Conservation (phyloP, 2,888 invertebrate species). For the Troglohyphantes excavatus region DNA sequence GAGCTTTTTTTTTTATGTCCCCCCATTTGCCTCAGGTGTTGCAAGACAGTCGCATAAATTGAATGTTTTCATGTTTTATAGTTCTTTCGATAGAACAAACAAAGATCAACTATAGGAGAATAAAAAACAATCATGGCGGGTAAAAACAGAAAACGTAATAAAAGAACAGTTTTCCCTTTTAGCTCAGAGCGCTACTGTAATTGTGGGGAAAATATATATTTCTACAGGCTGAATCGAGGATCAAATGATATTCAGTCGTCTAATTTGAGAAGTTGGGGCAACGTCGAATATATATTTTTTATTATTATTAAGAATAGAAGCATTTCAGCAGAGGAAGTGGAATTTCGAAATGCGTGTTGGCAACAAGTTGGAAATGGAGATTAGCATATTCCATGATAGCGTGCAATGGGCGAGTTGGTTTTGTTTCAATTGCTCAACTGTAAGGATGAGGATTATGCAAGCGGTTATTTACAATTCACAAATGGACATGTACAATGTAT, state of each 20-base stretch:
- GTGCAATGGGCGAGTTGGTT: neutral
- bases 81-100: slow-evolving; percentile 65
- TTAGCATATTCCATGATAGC: neutral
- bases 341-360: neutral
- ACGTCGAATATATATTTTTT: no score
- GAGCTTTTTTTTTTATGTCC: slow-evolving; percentile 33
- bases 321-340: neutral
- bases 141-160: slow-evolving; percentile 57
- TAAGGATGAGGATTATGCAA: no score
- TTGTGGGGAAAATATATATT: slow-evolving; percentile 57
- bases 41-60: slow-evolving; percentile 74
- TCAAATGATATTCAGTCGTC: slow-evolving; percentile 31
- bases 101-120: slow-evolving; percentile 43
- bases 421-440: neutral
- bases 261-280: neutral
- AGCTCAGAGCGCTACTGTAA: slow-evolving; percentile 58
- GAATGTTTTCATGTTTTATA: slow-evolving; percentile 72
- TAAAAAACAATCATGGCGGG: no score
- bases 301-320: neutral
- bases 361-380: neutral
- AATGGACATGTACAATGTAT: no score
- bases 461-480: no score
- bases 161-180: slow-evolving; percentile 38
- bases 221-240: slow-evolving; percentile 41
- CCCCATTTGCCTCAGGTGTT: slow-evolving; percentile 77